phyloP scores from a whole-genome alignment of 2,113 vertebrate species.

The Columbina picui region DNA sequence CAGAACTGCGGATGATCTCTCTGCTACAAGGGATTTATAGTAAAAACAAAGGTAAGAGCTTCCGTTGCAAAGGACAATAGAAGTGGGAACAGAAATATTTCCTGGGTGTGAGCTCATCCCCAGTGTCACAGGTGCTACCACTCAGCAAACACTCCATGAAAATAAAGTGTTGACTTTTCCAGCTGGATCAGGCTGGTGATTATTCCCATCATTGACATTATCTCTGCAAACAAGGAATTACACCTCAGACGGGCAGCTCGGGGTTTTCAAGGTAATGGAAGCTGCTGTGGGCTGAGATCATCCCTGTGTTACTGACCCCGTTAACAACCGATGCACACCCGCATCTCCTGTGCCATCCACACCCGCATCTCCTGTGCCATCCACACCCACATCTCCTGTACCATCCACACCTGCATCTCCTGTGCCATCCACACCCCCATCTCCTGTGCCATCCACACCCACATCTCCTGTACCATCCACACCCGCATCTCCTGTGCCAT shows the following conservation, averaged over 20 bases:
- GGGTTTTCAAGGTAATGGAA: neutral
- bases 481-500: neutral
- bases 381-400: too few relatives aligned
- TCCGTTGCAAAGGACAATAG: conserved; percentile 11
- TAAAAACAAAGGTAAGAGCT: conserved; percentile 40
- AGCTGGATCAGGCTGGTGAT: neutral
- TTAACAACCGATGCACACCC: neutral
- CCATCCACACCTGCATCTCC: neutral
- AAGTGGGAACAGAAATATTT: conserved; percentile 40
- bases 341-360: neutral
- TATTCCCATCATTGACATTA: conserved; percentile 38
- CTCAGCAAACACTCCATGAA: conserved; percentile 18
- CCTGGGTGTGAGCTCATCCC: conserved; percentile 1
- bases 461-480: neutral
- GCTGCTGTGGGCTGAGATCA: neutral
- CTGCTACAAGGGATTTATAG: conserved; percentile 50
- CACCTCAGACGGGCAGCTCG: neutral
- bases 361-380: neutral
- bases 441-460: neutral
- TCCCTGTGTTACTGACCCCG: rapidly evolving
- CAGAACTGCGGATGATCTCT: conserved; percentile 69
- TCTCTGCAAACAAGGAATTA: conserved; percentile 27
- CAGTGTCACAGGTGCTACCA: neutral
- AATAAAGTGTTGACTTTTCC: conserved; percentile 34
- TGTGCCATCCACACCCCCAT: neutral